Evolutionary conservation across 2,888 invertebrate species (phyloP), one percentile per base, ranked within the genome.

Genomic region (Coremacera marginata): DNA sequence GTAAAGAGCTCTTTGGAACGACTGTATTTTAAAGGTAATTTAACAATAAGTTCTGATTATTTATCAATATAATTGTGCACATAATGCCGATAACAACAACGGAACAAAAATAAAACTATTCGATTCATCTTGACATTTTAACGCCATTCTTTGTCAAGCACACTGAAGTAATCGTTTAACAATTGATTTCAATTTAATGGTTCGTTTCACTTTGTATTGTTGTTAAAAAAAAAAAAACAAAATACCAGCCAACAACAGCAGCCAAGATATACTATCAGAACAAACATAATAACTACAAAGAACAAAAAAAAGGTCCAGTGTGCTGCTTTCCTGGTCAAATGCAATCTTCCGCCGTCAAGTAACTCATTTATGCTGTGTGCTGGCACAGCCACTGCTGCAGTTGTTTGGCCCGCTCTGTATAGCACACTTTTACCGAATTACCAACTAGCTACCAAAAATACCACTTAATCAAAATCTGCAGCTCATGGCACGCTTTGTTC

Each of bases 391-490:
- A 16, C n/a, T 63, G 63, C 62, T 25, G 22, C 27, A 16, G 9
- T n/a, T 16, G 3, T 68, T 68, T n/a, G 3, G 2, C 68, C n/a
- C 25, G 3, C 25, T 25, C 72, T 14, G 27, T 49, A 72, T 51
- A 5, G 31, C 72, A 44, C 44, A 70, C 55, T 70, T 34, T 44
- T 44, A 44, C 44, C 44, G 44, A 44, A 57, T 31, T 34, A 14
- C 49, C 22, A 16, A 31, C 25, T 44, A 65, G 60, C 51, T 67
- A 44, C 34, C 75, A 57, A n/a, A 72, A 76, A 62, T 70, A 31
- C 51, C 73, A 78, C 76, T 78, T 76, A 78, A 78, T 78, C 78
- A 78, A 76, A 78, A 78, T 73, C 76, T n/a, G 34, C 8, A n/a
- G 67, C 52, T 65, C 16, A 67, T 34, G 52, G 31, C 34, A 34